Conservation (phyloP, 1,140 invertebrate genomes). For the Helicorthomorpha holstii region DNA sequence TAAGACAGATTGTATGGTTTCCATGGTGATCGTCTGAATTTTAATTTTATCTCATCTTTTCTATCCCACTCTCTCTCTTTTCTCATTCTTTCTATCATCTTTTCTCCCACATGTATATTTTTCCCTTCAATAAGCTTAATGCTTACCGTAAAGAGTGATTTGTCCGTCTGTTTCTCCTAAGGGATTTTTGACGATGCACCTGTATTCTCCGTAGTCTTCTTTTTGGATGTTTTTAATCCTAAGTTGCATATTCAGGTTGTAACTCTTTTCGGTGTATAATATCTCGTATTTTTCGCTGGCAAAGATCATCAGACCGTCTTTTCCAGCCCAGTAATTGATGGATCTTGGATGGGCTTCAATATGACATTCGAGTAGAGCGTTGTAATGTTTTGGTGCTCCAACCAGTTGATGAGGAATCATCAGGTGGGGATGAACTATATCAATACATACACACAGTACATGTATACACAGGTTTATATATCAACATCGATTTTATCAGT, state of each 20-base stretch:
- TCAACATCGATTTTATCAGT: too few species aligned
- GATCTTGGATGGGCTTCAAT: conserved; percentile 80
- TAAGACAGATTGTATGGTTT: too few species aligned
- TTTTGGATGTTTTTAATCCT: conserved; percentile 22
- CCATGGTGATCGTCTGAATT: too few species aligned
- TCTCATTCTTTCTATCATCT: too few species aligned
- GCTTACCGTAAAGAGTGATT: conserved; percentile 78
- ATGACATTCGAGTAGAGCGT: conserved; percentile 69
- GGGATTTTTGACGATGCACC: conserved; percentile 83
- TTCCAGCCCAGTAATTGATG: conserved; percentile 76
- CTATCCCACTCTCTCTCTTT: too few species aligned
- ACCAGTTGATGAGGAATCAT: conserved; percentile 81
- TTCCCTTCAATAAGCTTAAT: too few species aligned
- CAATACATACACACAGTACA: too few species aligned
- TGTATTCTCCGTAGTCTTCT: conserved; percentile 67
- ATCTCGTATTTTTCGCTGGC: conserved; percentile 60
- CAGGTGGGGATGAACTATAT: conserved; percentile 69
- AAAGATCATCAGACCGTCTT: conserved; percentile 73
- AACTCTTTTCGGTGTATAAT: conserved; percentile 24
- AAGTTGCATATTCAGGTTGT: conserved; percentile 16
- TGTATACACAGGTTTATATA: too few species aligned
- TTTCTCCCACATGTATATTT: too few species aligned
- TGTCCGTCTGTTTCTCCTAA: conserved; percentile 78
- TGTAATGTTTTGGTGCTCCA: conserved; percentile 55
- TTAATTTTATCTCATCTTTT: too few species aligned